These are phyloP conservation scores for Engraulis encrasicolus DNA, from an alignment of 2,113 vertebrate genomes.

Conservation along the genomic window DNA sequence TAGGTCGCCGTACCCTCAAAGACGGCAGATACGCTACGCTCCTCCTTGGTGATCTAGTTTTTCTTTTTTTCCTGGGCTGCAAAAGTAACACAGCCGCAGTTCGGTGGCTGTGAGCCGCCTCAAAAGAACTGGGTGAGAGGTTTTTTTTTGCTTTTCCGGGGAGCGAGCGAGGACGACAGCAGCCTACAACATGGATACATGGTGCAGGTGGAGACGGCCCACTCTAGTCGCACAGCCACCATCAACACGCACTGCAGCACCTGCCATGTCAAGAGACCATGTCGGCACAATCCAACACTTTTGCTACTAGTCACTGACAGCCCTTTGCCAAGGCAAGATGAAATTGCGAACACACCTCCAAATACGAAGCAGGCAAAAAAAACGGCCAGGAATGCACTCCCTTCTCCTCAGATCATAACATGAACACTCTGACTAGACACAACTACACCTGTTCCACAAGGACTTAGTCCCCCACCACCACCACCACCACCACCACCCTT, in stretches of 20 bases:
- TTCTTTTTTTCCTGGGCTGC: conserved; percentile 43
- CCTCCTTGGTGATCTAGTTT: conserved; percentile 63
- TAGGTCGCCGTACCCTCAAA: conserved; percentile 55
- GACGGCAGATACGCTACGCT: conserved; percentile 38
- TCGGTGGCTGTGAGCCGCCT: not conserved
- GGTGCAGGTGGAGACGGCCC: not conserved
- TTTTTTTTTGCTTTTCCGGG: not conserved
- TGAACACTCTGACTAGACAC: not conserved
- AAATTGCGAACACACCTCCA: not conserved
- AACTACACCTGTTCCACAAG: not conserved
- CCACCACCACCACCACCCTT: not conserved
- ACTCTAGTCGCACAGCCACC: not conserved
- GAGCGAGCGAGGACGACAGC: not conserved
- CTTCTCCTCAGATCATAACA: not conserved
- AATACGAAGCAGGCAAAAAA: not conserved
- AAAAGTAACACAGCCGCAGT: conserved; percentile 19
- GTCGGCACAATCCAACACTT: not conserved
- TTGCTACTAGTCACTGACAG: not conserved
- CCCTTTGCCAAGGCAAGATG: not conserved
- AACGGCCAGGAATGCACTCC: not conserved
- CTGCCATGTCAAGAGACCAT: not conserved
- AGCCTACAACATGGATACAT: not conserved
- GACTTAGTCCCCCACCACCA: not conserved
- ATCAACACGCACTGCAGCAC: not conserved
- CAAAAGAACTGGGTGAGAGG: conserved; percentile 52